Evolutionary conservation across 2,113 vertebrate species (phyloP), one percentile per base, ranked within the genome.

Genomic region (Phyllostomus hastatus): DNA sequence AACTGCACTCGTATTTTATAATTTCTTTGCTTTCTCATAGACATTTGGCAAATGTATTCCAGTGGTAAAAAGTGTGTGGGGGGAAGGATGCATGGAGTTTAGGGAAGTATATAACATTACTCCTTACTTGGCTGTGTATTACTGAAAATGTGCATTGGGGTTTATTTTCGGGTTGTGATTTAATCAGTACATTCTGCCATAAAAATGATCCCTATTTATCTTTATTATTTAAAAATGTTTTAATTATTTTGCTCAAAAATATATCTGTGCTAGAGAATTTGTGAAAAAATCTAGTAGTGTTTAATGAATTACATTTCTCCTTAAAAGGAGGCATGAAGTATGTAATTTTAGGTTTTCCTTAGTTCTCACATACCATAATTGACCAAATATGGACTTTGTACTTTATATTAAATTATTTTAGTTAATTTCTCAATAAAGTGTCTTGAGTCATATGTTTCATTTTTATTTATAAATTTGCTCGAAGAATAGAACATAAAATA

Each of bases 391-490:
- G 12, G 57, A 88, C 70, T 95, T 91, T 76, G n/a, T 43, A 69
- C 48, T 81, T 97, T 91, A 50, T 81, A 84, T 87, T 94, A 80
- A 95, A 73, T 15, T 78, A 57, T 70, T 97, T 97, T 85, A 78
- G 61, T 87, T 96, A 93, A 81, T 90, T 88, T 95, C 41, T 66
- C 67, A 35, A 82, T 80, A 81, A 88, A 95, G 82, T 90, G 8
- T 94, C 46, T 85, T 76, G 41, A 69, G 35, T 82, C 46, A 86
- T 57, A 81, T 38, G 31, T 88, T 94, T 88, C 90, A 72, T 57
- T 95, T 96, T 97, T 92, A 96, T 81, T 88, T 96, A 78, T 95
- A 96, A 88, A 95, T 95, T 95, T 95, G 7, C 76, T 94, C 94
- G 41, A 73, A 84, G 43, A 94, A 95, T 94, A 96, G 66, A 92